Conservation (phyloP, 2,113 vertebrate species). For the Entomyzon cyanotis region DNA sequence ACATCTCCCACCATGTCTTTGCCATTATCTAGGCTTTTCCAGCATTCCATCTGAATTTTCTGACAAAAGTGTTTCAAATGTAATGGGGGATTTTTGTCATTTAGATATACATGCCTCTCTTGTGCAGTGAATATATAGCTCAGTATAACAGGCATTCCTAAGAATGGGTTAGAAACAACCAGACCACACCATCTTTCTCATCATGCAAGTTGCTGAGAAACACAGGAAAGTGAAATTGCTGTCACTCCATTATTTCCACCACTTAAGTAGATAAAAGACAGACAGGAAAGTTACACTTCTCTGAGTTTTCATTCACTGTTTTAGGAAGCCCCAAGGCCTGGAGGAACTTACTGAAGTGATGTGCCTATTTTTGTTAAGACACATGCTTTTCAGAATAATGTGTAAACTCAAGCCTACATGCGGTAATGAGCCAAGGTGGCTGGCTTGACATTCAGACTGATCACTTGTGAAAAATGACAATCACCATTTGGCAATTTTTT, state of each 20-base stretch:
- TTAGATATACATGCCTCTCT: not conserved
- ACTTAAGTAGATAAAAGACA: not conserved
- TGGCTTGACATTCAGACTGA: not conserved
- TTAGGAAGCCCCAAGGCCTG: slow-evolving; percentile 3
- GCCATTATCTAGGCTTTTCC: not conserved
- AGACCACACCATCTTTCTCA: not conserved
- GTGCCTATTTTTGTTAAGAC: slow-evolving; percentile 8
- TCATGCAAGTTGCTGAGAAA: not conserved
- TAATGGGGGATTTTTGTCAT: not conserved
- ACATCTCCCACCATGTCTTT: not conserved
- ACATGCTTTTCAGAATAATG: not conserved
- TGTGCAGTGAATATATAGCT: not conserved
- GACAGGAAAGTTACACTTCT: slow-evolving; percentile 4
- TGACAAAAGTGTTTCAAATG: not conserved
- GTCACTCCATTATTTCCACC: not conserved
- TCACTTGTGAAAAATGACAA: slow-evolving; percentile 7
- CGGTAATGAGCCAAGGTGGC: not conserved
- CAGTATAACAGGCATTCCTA: not conserved
- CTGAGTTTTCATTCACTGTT: slow-evolving; percentile 16
- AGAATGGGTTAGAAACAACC: not conserved
- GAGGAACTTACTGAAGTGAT: not conserved
- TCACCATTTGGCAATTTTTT: not conserved
- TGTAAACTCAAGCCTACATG: not conserved
- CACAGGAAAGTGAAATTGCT: not conserved
- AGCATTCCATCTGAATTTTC: not conserved